Evolutionary conservation across 2,888 invertebrate genomes (phyloP).

Genomic region (Drosophila pseudotakahashii): DNA sequence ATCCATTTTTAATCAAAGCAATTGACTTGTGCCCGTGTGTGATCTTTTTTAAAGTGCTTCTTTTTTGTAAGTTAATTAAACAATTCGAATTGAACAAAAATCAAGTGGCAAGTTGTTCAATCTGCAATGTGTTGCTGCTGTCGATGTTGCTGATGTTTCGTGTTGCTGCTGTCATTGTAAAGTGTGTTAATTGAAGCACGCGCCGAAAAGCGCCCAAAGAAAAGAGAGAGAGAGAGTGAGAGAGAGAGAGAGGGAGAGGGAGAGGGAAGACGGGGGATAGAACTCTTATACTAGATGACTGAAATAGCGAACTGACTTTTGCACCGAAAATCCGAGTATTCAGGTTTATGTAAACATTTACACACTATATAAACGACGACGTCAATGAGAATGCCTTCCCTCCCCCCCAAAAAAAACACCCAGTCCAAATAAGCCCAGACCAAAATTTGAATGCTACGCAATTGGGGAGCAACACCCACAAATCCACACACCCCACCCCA

Average conservation of each 20-base stretch:
- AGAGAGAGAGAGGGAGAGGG: not conserved
- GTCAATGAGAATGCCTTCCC: constrained; percentile 52
- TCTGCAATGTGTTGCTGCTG: constrained; percentile 13
- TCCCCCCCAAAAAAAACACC: not conserved
- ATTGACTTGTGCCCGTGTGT: not conserved
- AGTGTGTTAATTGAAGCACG: constrained; percentile 73
- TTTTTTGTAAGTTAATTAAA: not conserved
- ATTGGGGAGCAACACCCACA: constrained; percentile 31
- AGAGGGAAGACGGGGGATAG: not conserved
- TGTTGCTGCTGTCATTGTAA: constrained; percentile 35
- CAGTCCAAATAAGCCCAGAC: not conserved
- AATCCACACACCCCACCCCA: constrained; percentile 16
- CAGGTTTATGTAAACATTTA: constrained; percentile 73
- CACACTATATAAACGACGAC: constrained; percentile 53
- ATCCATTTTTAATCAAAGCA: not conserved
- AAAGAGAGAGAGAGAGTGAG: not conserved
- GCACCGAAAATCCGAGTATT: constrained; percentile 58
- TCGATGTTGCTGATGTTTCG: constrained; percentile 17
- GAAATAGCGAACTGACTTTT: constrained; percentile 44
- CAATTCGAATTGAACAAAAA: not conserved
- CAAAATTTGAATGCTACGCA: constrained; percentile 56
- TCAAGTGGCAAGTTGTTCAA: constrained; percentile 3
- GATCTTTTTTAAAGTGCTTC: not conserved
- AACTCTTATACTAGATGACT: constrained; percentile 34
- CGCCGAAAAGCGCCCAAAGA: constrained; percentile 35